phyloP scores from a whole-genome alignment of 2,113 vertebrate genomes.

The Thryonomys swinderianus region DNA sequence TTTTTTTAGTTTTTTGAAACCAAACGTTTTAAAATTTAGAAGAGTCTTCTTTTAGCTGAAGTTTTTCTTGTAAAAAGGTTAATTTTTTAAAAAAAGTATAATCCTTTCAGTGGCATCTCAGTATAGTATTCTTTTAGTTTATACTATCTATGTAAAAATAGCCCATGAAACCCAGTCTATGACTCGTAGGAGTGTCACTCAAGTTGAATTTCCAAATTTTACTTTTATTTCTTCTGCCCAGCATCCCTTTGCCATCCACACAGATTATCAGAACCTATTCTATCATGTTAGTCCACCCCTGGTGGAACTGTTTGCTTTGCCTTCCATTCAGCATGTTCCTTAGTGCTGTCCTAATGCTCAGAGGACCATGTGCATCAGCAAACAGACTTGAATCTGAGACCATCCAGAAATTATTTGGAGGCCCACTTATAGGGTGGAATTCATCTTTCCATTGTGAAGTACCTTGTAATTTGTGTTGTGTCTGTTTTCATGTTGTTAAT shows the following conservation, averaged over 20 bases:
- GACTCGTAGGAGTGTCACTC: neutral
- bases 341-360: neutral
- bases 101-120: neutral
- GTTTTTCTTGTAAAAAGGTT: neutral
- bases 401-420: neutral
- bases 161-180: neutral
- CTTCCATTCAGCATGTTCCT: neutral
- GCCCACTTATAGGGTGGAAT: neutral
- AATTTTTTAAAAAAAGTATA: neutral
- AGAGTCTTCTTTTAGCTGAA: neutral
- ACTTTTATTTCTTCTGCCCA: constrained; percentile 3
- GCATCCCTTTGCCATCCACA: neutral
- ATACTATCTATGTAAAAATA: neutral
- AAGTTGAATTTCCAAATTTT: constrained; percentile 7
- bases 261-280: neutral
- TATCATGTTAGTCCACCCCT: neutral
- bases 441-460: constrained; percentile 5
- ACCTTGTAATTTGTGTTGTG: neutral
- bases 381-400: neutral
- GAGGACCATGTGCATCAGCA: neutral
- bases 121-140: constrained; percentile 10
- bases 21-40: constrained; percentile 50
- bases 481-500: constrained; percentile 14
- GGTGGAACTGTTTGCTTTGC: neutral
- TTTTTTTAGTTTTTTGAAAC: constrained; percentile 14